These are phyloP conservation scores for Byasa hedistus DNA, from an alignment of 2,888 invertebrate species.

Conservation along the genomic window DNA sequence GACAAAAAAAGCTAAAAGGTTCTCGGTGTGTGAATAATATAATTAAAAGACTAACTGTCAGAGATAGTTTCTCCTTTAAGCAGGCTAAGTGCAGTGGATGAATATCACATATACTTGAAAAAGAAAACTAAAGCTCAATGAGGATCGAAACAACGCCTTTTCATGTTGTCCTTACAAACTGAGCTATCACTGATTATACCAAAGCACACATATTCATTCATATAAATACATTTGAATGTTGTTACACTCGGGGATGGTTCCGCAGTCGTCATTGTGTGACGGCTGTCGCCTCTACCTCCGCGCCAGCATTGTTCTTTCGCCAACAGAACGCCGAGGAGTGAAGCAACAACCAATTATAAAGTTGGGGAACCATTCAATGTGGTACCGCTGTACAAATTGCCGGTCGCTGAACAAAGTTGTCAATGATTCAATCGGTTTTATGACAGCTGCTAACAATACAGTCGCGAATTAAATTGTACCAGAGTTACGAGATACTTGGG, in stretches of 20 bases:
- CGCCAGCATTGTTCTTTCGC: conserved; percentile 23
- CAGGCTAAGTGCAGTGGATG: too few species aligned
- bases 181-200: too few species aligned
- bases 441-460: conserved; percentile 29
- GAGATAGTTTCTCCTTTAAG: too few species aligned
- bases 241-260: conserved; percentile 8
- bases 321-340: conserved; percentile 17
- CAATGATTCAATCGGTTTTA: conserved; percentile 39
- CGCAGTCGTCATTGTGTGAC: conserved; percentile 20
- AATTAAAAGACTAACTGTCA: too few species aligned
- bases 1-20: too few species aligned
- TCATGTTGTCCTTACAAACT: too few species aligned
- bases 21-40: too few species aligned
- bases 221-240: neutral
- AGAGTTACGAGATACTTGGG: conserved; percentile 16
- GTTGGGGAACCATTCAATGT: conserved; percentile 42
- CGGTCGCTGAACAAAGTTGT: conserved; percentile 32
- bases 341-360: conserved; percentile 59
- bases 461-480: conserved; percentile 20
- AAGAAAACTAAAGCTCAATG: too few species aligned
- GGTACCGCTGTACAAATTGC: conserved; percentile 38
- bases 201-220: too few species aligned
- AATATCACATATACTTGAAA: too few species aligned
- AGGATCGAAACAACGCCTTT: too few species aligned
- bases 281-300: conserved; percentile 18